These are phyloP conservation scores for Lepidurus packardi DNA, from an alignment of 1,140 invertebrate species.

Conservation along the genomic window DNA sequence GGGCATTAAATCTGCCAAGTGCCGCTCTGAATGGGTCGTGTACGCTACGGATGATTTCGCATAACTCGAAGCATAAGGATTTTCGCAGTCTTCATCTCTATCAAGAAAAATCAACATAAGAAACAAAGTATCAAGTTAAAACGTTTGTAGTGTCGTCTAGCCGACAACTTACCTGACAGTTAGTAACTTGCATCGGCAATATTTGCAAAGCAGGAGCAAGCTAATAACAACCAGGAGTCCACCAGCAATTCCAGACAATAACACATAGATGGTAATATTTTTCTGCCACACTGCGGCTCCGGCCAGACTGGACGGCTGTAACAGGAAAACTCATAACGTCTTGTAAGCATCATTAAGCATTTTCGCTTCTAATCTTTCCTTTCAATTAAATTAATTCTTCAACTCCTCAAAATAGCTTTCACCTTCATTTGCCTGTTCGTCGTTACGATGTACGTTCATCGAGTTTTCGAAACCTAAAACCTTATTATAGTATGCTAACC, in stretches of 20 bases:
- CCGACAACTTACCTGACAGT: background rate
- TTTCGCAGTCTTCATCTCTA: constrained; percentile 2
- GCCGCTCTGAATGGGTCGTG: background rate
- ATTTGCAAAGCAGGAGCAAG: constrained; percentile 47
- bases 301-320: constrained; percentile 26
- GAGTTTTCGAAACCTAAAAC: no score
- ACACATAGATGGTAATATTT: constrained; percentile 45
- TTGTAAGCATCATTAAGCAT: background rate
- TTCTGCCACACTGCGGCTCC: constrained; percentile 38
- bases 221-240: constrained; percentile 46
- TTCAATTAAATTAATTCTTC: background rate
- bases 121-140: background rate
- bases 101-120: background rate
- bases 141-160: background rate
- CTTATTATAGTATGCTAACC: no score
- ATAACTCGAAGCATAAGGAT: background rate
- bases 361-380: background rate
- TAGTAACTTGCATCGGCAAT: constrained; percentile 40
- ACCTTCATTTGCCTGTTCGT: no score
- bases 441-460: no score
- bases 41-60: background rate
- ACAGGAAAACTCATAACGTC: background rate
- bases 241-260: constrained; percentile 46
- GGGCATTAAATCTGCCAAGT: background rate
- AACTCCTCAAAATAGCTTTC: background rate